phyloP scores from a whole-genome alignment of 2,888 invertebrate species.

The Lagria hirta region DNA sequence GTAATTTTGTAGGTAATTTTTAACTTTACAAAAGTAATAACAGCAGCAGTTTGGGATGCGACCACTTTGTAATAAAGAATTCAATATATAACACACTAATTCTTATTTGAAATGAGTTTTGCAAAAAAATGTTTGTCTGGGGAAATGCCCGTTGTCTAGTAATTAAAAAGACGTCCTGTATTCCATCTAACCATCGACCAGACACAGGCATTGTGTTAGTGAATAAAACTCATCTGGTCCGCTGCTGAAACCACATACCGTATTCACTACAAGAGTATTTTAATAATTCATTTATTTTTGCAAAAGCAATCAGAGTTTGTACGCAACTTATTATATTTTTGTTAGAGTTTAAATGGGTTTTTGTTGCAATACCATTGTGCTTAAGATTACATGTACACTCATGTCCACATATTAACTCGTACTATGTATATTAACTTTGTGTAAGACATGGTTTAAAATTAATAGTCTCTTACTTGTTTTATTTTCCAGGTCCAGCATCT shows the following conservation, averaged over 20 bases:
- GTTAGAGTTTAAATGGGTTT: conserved; percentile 40
- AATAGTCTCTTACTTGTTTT: conserved; percentile 34
- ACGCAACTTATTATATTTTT: conserved; percentile 41
- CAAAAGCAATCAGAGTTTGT: conserved; percentile 42
- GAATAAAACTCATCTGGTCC: conserved; percentile 9
- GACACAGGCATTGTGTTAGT: not conserved
- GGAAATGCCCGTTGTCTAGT: conserved; percentile 45
- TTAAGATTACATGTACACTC: conserved; percentile 27
- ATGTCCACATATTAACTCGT: conserved; percentile 42
- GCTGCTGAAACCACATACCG: conserved; percentile 19
- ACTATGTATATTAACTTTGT: conserved; percentile 37
- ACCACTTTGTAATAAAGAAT: conserved; percentile 41
- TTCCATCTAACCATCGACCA: conserved; percentile 1
- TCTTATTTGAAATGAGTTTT: conserved; percentile 49
- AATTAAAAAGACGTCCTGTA: conserved; percentile 44
- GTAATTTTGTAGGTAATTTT: conserved; percentile 14
- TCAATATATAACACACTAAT: conserved; percentile 43
- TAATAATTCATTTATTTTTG: conserved; percentile 43
- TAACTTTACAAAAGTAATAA: conserved; percentile 13
- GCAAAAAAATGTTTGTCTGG: conserved; percentile 47
- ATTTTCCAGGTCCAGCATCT: too few species aligned
- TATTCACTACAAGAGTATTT: conserved; percentile 29
- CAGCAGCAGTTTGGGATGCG: conserved; percentile 29
- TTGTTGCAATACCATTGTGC: conserved; percentile 36
- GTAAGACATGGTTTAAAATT: conserved; percentile 37